Evolutionary conservation across 2,113 vertebrate species (phyloP).

Genomic region (Larimichthys crocea): DNA sequence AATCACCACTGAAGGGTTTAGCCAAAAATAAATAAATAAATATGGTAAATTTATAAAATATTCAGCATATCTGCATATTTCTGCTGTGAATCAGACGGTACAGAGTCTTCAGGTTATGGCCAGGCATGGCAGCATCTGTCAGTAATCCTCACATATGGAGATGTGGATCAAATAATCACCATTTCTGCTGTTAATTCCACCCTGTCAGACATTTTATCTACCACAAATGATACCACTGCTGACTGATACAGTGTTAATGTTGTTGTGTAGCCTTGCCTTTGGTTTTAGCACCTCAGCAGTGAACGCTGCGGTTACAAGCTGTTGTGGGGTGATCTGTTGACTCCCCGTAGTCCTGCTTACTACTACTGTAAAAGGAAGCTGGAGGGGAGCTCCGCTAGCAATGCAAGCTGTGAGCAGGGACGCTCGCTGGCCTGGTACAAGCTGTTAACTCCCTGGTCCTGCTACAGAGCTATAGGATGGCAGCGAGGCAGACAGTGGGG

Average conservation of each 20-base stretch:
- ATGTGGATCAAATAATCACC: conserved; percentile 39
- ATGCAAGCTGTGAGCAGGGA: conserved; percentile 67
- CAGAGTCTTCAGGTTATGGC: conserved; percentile 45
- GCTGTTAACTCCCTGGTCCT: conserved; percentile 58
- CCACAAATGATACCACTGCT: conserved; percentile 22
- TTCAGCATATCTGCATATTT: conserved; percentile 35
- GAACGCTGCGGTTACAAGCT: conserved; percentile 70
- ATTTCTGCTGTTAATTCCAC: conserved; percentile 46
- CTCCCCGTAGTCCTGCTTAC: conserved; percentile 64
- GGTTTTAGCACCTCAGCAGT: conserved; percentile 77
- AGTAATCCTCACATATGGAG: conserved; percentile 52
- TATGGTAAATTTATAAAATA: conserved; percentile 29
- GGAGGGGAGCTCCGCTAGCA: conserved; percentile 28
- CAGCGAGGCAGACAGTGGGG: conserved; percentile 45
- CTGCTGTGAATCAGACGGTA: conserved; percentile 37
- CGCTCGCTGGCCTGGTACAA: conserved; percentile 58
- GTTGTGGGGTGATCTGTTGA: conserved; percentile 68
- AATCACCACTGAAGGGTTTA: not conserved
- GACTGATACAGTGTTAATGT: conserved; percentile 59
- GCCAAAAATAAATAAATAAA: not conserved
- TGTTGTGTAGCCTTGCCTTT: conserved; percentile 59
- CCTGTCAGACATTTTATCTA: conserved; percentile 48
- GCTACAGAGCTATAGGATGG: conserved; percentile 42
- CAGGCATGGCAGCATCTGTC: conserved; percentile 56
- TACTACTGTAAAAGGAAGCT: conserved; percentile 56